Conservation (phyloP, 2,888 invertebrate species). For the Cephus rjabovi region DNA sequence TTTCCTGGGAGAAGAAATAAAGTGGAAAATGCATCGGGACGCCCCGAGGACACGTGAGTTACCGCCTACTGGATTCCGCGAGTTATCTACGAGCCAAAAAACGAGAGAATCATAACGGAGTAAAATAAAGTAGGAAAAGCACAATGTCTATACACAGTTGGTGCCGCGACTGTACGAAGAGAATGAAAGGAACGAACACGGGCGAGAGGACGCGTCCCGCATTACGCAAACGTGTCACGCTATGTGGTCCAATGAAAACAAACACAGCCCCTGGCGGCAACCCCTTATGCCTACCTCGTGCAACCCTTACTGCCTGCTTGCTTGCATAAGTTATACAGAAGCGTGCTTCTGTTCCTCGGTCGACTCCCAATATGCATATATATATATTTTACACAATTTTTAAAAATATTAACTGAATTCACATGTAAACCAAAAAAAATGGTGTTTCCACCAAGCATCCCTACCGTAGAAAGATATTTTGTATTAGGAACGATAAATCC, state of each 20-base stretch:
- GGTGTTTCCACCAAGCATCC: background rate
- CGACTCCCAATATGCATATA: background rate
- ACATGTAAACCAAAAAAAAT: background rate
- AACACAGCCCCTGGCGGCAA: conserved; percentile 54
- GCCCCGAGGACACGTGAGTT: conserved; percentile 53
- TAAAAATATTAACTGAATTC: background rate
- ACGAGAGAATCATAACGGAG: background rate
- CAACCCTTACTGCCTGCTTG: conserved; percentile 42
- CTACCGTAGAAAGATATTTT: background rate
- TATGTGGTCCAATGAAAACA: conserved; percentile 66
- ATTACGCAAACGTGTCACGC: conserved; percentile 67
- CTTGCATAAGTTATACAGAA: conserved; percentile 51
- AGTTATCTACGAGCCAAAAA: background rate
- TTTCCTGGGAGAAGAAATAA: conserved; percentile 32
- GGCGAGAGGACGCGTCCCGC: conserved; percentile 45
- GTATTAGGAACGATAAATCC: background rate
- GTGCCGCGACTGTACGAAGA: conserved; percentile 15
- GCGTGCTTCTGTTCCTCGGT: background rate
- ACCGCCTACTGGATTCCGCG: conserved; percentile 55
- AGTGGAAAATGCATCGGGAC: conserved; percentile 27
- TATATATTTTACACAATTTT: background rate
- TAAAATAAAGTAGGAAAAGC: background rate
- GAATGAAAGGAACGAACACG: conserved; percentile 43
- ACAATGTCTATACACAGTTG: background rate
- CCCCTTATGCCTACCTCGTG: conserved; percentile 25